Conservation (phyloP, 2,113 vertebrate genomes). For the Echinops telfairi region DNA sequence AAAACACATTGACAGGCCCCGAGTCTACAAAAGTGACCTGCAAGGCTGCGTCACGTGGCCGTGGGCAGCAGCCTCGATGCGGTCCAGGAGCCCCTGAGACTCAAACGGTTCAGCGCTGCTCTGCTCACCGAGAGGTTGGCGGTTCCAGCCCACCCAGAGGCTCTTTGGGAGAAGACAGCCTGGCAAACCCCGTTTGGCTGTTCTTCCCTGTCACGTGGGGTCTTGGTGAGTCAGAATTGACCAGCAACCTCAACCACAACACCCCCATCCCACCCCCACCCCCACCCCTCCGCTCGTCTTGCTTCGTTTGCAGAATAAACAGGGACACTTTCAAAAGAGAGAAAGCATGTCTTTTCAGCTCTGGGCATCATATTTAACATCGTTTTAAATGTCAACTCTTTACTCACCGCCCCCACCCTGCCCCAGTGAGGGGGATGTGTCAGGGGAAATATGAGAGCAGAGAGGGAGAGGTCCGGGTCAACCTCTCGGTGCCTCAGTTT, state of each 20-base stretch:
- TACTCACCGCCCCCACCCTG: too few species aligned
- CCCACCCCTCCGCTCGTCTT: too few species aligned
- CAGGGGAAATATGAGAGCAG: rapidly evolving
- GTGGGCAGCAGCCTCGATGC: rapidly evolving
- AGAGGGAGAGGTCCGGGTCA: rapidly evolving
- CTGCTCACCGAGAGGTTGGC: neutral
- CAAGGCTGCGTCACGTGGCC: rapidly evolving
- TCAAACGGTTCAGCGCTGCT: neutral
- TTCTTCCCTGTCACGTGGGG: neutral
- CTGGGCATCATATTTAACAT: neutral
- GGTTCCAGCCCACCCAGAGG: neutral
- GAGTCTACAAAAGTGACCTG: neutral
- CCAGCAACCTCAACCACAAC: too few species aligned
- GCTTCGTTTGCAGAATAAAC: neutral
- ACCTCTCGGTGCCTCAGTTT: constrained; percentile 2
- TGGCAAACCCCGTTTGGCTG: neutral
- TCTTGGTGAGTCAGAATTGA: neutral
- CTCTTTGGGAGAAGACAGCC: neutral
- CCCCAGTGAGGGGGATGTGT: neutral
- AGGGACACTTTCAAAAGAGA: neutral
- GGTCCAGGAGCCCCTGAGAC: neutral
- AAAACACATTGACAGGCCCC: constrained; percentile 21
- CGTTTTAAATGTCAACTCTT: too few species aligned
- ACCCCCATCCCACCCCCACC: too few species aligned
- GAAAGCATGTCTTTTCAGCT: neutral